These are phyloP conservation scores for Diarsia brunnea DNA, from an alignment of 2,888 invertebrate genomes.

Conservation along the genomic window DNA sequence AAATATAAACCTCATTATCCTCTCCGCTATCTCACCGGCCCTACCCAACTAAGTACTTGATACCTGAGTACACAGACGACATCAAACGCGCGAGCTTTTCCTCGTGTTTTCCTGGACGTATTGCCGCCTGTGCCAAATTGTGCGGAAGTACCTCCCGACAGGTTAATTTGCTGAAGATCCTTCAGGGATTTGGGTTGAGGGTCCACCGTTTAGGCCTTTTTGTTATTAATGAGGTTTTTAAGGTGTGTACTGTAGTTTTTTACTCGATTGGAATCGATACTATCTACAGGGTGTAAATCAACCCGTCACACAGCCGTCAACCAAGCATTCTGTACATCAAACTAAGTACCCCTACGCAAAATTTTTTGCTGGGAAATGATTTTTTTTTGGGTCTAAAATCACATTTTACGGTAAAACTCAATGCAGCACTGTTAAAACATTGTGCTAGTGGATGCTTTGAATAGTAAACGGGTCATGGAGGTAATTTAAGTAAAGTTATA, in stretches of 20 bases:
- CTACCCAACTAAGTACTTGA: constrained; percentile 62
- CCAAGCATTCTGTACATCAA: no score
- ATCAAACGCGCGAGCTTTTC: constrained; percentile 76
- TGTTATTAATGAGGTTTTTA: constrained; percentile 16
- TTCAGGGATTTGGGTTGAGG: constrained; percentile 53
- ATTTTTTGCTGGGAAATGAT: no score
- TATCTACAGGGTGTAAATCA: no score
- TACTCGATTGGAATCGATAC: neutral
- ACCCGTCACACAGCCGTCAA: no score
- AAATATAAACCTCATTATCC: fast-evolving
- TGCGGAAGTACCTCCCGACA: constrained; percentile 75
- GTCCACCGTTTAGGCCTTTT: constrained; percentile 29
- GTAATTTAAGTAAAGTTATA: no score
- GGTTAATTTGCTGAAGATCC: constrained; percentile 67
- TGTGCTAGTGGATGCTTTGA: no score
- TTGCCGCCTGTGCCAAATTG: constrained; percentile 78
- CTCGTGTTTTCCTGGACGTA: constrained; percentile 70
- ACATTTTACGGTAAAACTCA: no score
- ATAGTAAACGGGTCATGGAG: no score
- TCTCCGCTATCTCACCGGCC: constrained; percentile 14
- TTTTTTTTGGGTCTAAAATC: no score
- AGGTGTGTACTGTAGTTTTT: neutral
- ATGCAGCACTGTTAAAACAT: no score
- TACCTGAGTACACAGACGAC: constrained; percentile 79
- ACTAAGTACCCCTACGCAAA: no score